Percentiles rank a stretch among this genome's conserved stretches.
phyloP scores from a whole-genome alignment of 2,797 vertebrate species.

The Limnodromus scolopaceus region DNA sequence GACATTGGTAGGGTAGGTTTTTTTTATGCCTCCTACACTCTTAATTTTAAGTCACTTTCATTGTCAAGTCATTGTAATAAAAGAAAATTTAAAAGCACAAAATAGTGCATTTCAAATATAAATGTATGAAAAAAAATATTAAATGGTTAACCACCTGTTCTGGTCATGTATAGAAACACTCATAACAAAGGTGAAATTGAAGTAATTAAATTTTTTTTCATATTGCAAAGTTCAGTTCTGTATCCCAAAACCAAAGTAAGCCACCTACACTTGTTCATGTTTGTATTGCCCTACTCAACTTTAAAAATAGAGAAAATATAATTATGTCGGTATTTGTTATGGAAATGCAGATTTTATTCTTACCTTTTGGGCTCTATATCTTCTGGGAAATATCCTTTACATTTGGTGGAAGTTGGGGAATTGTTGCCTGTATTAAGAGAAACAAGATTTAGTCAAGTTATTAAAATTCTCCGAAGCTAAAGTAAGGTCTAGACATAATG shows the following conservation, averaged over 20 bases:
- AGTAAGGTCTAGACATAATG: background rate
- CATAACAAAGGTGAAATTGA: conserved; percentile 36
- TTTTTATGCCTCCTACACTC: conserved; percentile 26
- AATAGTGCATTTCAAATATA: background rate
- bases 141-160: conserved; percentile 8
- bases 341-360: background rate
- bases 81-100: conserved; percentile 6
- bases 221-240: conserved; percentile 26
- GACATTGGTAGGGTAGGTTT: background rate
- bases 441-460: background rate
- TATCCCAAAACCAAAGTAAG: conserved; percentile 31
- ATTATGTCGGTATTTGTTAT: background rate
- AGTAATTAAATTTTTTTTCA: conserved; percentile 27
- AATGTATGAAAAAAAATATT: background rate
- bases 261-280: conserved; percentile 43
- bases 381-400: background rate
- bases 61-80: background rate
- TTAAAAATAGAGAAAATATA: conserved; percentile 47
- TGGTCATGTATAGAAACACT: background rate
- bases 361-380: background rate
- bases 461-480: background rate
- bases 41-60: conserved; percentile 41
- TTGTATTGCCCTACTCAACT: conserved; percentile 30
- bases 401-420: background rate
- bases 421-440: background rate